These are phyloP conservation scores for Steinernema feltiae DNA, from an alignment of 1,140 invertebrate species.

Conservation along the genomic window DNA sequence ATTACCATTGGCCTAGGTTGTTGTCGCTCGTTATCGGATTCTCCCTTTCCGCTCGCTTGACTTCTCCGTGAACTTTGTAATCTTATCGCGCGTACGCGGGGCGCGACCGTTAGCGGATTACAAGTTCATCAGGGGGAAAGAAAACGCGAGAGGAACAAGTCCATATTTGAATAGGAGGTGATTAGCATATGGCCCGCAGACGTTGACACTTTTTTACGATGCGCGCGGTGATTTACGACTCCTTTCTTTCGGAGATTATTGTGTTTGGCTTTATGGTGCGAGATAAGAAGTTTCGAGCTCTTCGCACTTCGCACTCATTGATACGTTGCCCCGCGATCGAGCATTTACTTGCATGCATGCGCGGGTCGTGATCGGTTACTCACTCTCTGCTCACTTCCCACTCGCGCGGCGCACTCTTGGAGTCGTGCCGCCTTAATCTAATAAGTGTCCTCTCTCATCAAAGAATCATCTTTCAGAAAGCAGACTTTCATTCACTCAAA, in stretches of 20 bases:
- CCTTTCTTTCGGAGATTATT: not conserved
- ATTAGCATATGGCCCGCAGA: conserved; percentile 8
- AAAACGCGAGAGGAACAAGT: too few species aligned
- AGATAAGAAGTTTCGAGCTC: not conserved
- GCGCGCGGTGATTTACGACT: not conserved
- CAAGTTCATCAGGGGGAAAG: not conserved
- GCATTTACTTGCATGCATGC: too few species aligned
- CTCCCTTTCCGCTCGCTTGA: not conserved
- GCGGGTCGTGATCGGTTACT: too few species aligned
- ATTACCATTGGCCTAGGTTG: not conserved
- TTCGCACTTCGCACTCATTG: too few species aligned
- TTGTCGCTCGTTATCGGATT: conserved; percentile 6
- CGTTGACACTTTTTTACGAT: conserved; percentile 10
- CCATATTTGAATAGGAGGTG: conserved; percentile 1
- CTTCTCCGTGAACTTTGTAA: not conserved
- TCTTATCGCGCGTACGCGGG: too few species aligned
- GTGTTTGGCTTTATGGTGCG: not conserved
- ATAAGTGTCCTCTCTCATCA: conserved; percentile 10
- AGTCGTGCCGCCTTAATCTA: conserved; percentile 7
- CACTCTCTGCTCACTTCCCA: too few species aligned
- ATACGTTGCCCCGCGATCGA: not conserved
- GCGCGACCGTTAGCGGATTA: not conserved
- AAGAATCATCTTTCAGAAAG: not conserved
- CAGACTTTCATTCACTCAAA: not conserved
- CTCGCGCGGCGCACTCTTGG: not conserved